Evolutionary conservation across 2,113 vertebrate species (phyloP).

Genomic region (Gobius niger): DNA sequence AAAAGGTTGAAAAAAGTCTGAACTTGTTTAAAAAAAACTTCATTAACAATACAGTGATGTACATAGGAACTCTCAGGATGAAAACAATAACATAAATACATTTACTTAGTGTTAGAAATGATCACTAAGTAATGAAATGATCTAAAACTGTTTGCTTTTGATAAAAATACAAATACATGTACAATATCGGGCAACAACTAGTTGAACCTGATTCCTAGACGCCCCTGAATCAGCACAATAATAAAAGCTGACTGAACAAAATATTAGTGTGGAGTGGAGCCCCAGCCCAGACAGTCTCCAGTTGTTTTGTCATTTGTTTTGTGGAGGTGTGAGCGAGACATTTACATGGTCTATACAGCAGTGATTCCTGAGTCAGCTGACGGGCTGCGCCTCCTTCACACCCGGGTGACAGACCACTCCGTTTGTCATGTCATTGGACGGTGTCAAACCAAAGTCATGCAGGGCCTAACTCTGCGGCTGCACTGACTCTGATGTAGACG

Average conservation of each 20-base stretch:
- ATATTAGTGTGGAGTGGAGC: not conserved
- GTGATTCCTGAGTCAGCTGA: slow-evolving; percentile 44
- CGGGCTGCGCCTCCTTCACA: slow-evolving; percentile 50
- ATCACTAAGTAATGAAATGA: no score
- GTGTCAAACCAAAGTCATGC: slow-evolving; percentile 56
- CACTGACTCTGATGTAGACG: slow-evolving; percentile 62
- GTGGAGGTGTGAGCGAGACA: slow-evolving; percentile 30
- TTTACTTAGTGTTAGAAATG: no score
- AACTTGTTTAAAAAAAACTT: no score
- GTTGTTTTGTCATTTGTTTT: slow-evolving; percentile 1
- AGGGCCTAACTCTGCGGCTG: slow-evolving; percentile 56
- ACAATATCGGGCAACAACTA: not conserved
- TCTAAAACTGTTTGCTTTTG: not conserved
- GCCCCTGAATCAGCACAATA: not conserved
- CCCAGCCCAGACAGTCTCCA: not conserved
- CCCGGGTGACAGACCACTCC: slow-evolving; percentile 54
- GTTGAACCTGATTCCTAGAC: not conserved
- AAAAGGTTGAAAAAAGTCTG: no score
- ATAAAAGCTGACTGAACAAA: not conserved
- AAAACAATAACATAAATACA: no score
- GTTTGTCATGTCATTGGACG: slow-evolving; percentile 30
- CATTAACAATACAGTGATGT: no score
- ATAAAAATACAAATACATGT: not conserved
- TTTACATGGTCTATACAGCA: slow-evolving; percentile 8
- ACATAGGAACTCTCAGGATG: no score